Conservation (phyloP, 2,888 invertebrate genomes). For the Megamerina dolium region DNA sequence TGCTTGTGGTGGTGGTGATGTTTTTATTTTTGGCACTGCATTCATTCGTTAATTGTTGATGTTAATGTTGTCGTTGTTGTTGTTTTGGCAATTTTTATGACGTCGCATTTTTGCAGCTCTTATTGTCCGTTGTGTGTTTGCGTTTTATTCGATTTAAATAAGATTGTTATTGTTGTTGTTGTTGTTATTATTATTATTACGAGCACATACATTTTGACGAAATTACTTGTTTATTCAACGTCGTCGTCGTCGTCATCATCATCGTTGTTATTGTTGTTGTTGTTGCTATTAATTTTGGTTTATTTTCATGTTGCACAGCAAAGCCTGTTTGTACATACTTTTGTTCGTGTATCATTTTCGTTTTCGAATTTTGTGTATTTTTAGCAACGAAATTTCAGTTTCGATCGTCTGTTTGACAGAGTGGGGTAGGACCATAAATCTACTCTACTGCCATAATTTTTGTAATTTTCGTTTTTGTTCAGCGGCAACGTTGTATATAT, state of each 20-base stretch:
- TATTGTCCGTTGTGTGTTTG: not conserved
- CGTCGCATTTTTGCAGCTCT: not conserved
- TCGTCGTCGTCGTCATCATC: no score
- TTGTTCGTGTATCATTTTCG: constrained; percentile 5
- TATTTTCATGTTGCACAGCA: not conserved
- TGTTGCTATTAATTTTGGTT: not conserved
- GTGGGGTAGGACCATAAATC: constrained; percentile 30
- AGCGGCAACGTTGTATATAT: constrained; percentile 5
- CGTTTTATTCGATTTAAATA: not conserved
- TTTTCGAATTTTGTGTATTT: no score
- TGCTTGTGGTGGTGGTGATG: no score
- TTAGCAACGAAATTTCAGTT: constrained; percentile 27
- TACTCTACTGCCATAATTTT: constrained; percentile 33
- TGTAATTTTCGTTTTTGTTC: constrained; percentile 25
- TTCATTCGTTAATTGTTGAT: not conserved
- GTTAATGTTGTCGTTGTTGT: constrained; percentile 27
- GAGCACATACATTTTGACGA: not conserved
- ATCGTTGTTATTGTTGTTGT: not conserved
- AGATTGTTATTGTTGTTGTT: not conserved
- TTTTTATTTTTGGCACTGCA: not conserved
- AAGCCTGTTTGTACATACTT: constrained; percentile 6
- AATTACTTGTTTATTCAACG: no score
- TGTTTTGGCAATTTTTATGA: constrained; percentile 10
- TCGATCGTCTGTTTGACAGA: constrained; percentile 22
- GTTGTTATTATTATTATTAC: not conserved